These are phyloP conservation scores for Serilophus lunatus DNA, from an alignment of 2,113 vertebrate species.

Conservation along the genomic window DNA sequence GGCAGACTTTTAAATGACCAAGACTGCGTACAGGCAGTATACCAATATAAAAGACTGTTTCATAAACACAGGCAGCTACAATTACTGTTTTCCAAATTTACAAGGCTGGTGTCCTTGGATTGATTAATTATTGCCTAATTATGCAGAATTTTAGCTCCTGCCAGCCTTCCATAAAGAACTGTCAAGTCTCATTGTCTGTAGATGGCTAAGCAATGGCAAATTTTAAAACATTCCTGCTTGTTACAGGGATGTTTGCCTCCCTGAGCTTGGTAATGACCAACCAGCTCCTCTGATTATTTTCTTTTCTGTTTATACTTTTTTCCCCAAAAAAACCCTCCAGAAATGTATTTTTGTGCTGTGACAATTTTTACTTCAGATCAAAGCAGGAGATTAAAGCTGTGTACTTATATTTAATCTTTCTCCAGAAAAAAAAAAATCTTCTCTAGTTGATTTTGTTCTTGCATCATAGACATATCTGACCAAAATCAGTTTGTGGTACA, in stretches of 20 bases:
- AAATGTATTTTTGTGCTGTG: background rate
- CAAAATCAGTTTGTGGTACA: background rate
- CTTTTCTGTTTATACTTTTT: background rate
- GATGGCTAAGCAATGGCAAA: slow-evolving; percentile 34
- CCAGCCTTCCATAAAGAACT: background rate
- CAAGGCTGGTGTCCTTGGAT: slow-evolving; percentile 31
- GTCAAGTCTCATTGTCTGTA: slow-evolving; percentile 51
- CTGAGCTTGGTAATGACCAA: background rate
- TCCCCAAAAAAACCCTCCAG: background rate
- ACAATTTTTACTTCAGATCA: background rate
- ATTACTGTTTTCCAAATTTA: background rate
- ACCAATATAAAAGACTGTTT: background rate
- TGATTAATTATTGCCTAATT: slow-evolving; percentile 42
- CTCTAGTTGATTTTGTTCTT: background rate
- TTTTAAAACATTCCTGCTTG: slow-evolving; percentile 33
- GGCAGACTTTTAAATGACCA: background rate
- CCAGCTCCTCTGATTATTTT: background rate
- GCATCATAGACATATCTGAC: background rate
- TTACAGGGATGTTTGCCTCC: background rate
- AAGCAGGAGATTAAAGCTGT: background rate
- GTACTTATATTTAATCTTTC: background rate
- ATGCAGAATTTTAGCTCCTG: slow-evolving; percentile 35
- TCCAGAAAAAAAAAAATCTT: background rate
- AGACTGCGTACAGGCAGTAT: background rate
- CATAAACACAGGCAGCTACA: background rate